Conservation (phyloP, 2,113 vertebrate species). For the Suncus etruscus region DNA sequence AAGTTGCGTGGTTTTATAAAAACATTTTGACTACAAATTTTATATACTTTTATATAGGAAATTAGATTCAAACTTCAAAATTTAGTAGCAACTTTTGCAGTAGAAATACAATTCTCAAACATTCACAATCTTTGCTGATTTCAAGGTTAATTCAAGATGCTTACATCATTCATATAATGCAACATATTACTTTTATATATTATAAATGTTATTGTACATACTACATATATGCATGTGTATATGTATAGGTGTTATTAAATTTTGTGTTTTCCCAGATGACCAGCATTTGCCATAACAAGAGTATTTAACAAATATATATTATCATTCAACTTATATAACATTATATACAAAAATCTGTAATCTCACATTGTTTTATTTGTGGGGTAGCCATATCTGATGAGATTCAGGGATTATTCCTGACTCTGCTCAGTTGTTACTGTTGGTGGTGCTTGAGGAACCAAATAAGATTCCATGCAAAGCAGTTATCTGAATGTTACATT, state of each 20-base stretch:
- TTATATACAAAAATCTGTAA: neutral
- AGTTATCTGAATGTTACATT: too few species aligned
- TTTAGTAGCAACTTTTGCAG: neutral
- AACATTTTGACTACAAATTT: too few species aligned
- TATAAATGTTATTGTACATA: neutral
- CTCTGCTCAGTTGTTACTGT: too few species aligned
- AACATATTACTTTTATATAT: too few species aligned
- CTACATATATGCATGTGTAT: neutral
- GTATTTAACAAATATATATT: neutral
- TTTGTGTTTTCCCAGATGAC: neutral
- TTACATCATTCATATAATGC: too few species aligned
- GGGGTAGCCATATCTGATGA: too few species aligned
- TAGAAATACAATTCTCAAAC: neutral
- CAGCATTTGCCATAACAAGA: neutral
- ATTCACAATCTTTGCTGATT: neutral
- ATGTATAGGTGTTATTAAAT: neutral
- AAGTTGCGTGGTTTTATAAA: too few species aligned
- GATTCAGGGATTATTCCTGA: too few species aligned
- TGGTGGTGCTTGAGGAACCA: too few species aligned
- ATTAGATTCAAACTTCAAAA: neutral
- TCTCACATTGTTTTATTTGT: neutral
- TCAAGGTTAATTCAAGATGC: neutral
- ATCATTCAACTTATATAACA: neutral
- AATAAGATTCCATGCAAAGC: too few species aligned
- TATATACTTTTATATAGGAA: neutral